Percentiles rank a stretch among this genome's conserved stretches.
Evolutionary conservation across 2,888 invertebrate genomes (phyloP).

Genomic region (Vanessa cardui): DNA sequence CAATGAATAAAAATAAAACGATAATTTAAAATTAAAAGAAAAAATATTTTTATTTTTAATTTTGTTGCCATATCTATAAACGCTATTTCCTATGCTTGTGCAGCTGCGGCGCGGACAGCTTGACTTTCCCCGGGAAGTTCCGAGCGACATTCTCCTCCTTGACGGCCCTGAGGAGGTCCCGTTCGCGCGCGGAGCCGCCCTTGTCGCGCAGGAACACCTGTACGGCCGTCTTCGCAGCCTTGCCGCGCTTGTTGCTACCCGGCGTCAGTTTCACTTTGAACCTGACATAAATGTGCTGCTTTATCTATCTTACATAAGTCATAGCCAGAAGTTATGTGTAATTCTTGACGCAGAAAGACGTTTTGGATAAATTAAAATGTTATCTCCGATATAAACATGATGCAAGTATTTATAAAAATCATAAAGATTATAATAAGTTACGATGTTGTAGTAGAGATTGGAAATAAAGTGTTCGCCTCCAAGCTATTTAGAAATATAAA

Average conservation of each 20-base stretch:
- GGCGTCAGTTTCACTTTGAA: slow-evolving; percentile 98
- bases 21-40: no score
- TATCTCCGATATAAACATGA: no score
- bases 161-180: slow-evolving; percentile 94
- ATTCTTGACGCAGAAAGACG: background rate
- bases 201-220: slow-evolving; percentile 94
- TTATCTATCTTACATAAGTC: no score
- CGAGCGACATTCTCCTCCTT: slow-evolving; percentile 96
- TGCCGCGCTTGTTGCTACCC: slow-evolving; percentile 96
- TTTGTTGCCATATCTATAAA: background rate
- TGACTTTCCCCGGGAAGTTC: slow-evolving; percentile 98
- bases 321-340: no score
- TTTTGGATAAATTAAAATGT: no score
- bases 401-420: no score
- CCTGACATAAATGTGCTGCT: slow-evolving; percentile 55
- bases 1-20: no score
- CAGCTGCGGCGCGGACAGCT: slow-evolving; percentile 93
- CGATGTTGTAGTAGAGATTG: no score
- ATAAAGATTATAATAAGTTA: no score
- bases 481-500: no score
- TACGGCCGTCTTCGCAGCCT: slow-evolving; percentile 96
- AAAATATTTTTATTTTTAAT: no score
- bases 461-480: no score
- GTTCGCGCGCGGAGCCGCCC: slow-evolving; percentile 88
- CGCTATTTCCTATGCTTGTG: slow-evolving; percentile 85